Base-by-base conservation (phyloP, 2,797 vertebrate genomes). In the Trematomus bernacchii region DNA sequence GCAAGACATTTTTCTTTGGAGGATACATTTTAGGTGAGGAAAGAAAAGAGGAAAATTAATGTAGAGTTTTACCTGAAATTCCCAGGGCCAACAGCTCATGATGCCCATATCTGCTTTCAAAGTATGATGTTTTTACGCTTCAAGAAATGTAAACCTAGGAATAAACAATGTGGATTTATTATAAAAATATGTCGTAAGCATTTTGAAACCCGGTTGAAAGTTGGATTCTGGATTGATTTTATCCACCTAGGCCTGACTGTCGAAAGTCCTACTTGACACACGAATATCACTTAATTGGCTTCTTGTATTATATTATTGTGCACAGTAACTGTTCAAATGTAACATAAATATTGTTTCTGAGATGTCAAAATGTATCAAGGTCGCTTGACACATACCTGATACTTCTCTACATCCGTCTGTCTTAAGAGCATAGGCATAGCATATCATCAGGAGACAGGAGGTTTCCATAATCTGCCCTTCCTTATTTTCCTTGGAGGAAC, bases 371-470 rank as follows among this genome's bases (percentile, higher is more conserved):
- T 80, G 52, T 37, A 23, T 89, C 82, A 87, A 71, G 72, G 63
- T 69, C 71, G 74, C 81, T 76, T 92, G 92, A 94, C 91, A 92
- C 91, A 91, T 92, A 91, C 89, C 92, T 93, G 91, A 90, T 79
- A 85, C 83, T 81, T 55, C 79, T 90, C 91, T 88, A 77, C 91
- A 92, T 95, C 94, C 93, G 90, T 91, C 87, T 88, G 86, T 87
- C 88, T 86, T 89, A 83, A 78, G 91, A 90, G 80, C 87, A 64
- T 70, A 85, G 82, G 65, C 80, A 76, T 85, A 86, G 65, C 80
- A 76, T 86, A 86, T 92, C 89, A 87, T 85, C 72, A 79, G 88
- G 90, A 92, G 92, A 92, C 89, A 91, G 82, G 83, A 89, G 89
- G 75, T 89, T 83, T 88, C 89, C 89, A 86, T 85, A 77, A 92